A percentile compares a stretch with the other conserved stretches of the same genome.
These are phyloP conservation scores for Triplophysa tibetana DNA, from an alignment of 2,113 vertebrate genomes.

Conservation along the genomic window DNA sequence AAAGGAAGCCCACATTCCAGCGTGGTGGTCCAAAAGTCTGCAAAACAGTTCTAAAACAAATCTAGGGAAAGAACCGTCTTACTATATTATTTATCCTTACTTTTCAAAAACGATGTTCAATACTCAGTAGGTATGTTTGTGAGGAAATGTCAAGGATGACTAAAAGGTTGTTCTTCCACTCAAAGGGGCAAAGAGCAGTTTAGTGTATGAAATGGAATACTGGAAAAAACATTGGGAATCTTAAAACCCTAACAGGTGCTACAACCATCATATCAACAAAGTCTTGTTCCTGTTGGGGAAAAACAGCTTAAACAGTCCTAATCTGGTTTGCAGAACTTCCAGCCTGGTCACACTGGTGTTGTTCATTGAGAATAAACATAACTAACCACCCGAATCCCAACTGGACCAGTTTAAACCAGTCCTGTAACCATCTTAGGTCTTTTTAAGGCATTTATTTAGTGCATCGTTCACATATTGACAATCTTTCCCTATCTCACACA, in stretches of 20 bases:
- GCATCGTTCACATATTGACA: not conserved
- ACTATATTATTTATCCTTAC: slow-evolving; percentile 5
- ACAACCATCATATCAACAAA: slow-evolving; percentile 17
- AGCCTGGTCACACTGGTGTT: no score
- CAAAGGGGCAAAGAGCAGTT: slow-evolving; percentile 26
- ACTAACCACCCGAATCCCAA: no score
- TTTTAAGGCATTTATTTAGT: not conserved
- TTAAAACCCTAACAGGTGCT: slow-evolving; percentile 26
- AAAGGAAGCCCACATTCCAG: slow-evolving; percentile 44
- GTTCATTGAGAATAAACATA: no score
- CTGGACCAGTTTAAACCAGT: no score
- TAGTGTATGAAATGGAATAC: slow-evolving; percentile 23
- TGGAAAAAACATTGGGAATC: slow-evolving; percentile 28
- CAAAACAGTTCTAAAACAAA: slow-evolving; percentile 47
- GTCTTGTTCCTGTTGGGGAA: not conserved
- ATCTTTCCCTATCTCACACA: not conserved
- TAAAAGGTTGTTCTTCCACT: slow-evolving; percentile 32
- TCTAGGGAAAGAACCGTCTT: slow-evolving; percentile 14
- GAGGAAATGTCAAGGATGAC: not conserved
- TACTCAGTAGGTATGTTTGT: not conserved
- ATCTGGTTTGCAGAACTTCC: no score
- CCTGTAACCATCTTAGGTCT: no score
- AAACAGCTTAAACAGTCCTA: no score
- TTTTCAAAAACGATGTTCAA: slow-evolving; percentile 1
- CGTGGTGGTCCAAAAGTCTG: slow-evolving; percentile 44